phyloP scores from a whole-genome alignment of 2,113 vertebrate species.

The Diadophis punctatus region DNA sequence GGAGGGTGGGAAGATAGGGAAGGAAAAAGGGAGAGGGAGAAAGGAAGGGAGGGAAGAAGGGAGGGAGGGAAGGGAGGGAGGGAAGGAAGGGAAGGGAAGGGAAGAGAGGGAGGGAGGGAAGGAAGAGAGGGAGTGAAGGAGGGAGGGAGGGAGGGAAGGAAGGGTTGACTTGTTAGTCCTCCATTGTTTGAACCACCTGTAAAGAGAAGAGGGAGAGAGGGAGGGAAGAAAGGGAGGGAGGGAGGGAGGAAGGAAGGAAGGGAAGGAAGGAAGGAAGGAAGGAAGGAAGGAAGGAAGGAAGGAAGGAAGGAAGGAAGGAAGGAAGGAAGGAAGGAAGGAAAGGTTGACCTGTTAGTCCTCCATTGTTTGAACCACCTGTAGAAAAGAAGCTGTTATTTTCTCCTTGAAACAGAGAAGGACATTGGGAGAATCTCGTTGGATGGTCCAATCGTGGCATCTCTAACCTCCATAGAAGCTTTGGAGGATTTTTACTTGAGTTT shows the following conservation, averaged over 20 bases:
- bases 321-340: not conserved
- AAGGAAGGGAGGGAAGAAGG: not conserved
- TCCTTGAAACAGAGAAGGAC: not conserved
- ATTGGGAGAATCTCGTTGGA: not conserved
- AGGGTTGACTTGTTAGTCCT: too few species aligned
- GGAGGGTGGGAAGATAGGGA: too few species aligned
- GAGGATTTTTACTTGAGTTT: conserved; percentile 13
- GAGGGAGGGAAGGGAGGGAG: too few species aligned
- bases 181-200: too few species aligned
- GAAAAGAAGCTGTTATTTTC: not conserved
- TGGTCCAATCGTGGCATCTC: not conserved
- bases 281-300: too few species aligned
- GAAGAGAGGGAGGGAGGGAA: too few species aligned
- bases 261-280: too few species aligned
- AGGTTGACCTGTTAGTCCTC: not conserved
- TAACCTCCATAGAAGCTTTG: conserved; percentile 1
- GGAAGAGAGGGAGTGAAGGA: too few species aligned
- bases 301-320: not conserved
- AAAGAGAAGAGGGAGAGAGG: rapidly evolving
- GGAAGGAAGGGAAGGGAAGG: too few species aligned
- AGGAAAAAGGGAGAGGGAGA: too few species aligned
- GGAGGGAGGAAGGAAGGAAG: rapidly evolving
- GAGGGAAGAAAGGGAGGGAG: rapidly evolving
- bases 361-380: not conserved
- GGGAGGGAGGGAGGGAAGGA: too few species aligned